Evolutionary conservation across 2,888 invertebrate species (phyloP), one percentile per base, ranked within the genome.

Genomic region (Diaperis boleti): DNA sequence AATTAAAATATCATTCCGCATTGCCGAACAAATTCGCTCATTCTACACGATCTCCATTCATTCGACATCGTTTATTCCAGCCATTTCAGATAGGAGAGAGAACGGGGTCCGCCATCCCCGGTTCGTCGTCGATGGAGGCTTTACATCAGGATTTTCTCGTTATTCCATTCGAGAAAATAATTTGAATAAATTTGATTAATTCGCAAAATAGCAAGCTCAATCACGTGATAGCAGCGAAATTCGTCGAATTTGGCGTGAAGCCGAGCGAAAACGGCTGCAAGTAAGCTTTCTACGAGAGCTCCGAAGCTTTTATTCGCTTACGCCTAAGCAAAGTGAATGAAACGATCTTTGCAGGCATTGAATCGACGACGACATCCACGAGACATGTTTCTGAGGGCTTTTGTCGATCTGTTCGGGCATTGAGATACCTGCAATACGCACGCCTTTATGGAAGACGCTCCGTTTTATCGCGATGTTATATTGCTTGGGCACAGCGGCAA

Each of bases 101-200:
- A 59, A 15, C 35, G 42, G 52, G 45, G 29, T 39, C 18, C 0
- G 7, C 22, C 29, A 29, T 14, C 52, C 35, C 29, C 22, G n/a
- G n/a, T n/a, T n/a, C n/a, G n/a, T n/a, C 29, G 41, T 42, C 18
- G 49, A 31, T 50, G 35, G 17, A 50, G 11, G 20, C 18, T 26
- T 52, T 52, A 52, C 52, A 39, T 52, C 15, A 22, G 39, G 52
- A 52, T 52, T 52, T 52, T 52, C 52, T 52, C 52, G 20, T 52
- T 52, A 52, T 49, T 49, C 37, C 52, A 35, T 52, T 52, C 22
- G 37, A 39, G 35, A 22, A 52, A 39, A 52, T 52, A 52, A 60
- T 60, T 60, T 60, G 52, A 60, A 60, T 60, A 54, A 62, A 55
- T 62, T 55, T 55, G 61, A 62, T 62, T 62, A 47, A 62, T 57